Conservation (phyloP, 2,888 invertebrate species). For the Melanostoma mellinum region DNA sequence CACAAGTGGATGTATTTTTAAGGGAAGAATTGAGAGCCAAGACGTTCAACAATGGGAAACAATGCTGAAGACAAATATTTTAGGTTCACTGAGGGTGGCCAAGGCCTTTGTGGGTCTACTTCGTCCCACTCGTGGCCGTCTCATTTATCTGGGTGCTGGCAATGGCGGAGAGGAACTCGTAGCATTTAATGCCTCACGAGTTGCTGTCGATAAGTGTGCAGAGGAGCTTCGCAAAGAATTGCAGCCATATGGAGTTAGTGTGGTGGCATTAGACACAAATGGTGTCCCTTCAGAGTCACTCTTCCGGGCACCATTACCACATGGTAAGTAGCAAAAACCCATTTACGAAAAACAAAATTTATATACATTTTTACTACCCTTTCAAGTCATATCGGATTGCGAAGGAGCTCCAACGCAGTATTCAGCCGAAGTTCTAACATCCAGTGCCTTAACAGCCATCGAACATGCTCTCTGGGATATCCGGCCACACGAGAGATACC, state of each 20-base stretch:
- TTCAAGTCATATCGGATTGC: conserved; percentile 79
- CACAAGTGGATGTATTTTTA: conserved; percentile 90
- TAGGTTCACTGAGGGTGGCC: conserved; percentile 88
- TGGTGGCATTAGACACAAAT: conserved; percentile 89
- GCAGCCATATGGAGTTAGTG: conserved; percentile 87
- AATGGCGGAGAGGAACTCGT: conserved; percentile 83
- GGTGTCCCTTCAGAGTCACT: conserved; percentile 86
- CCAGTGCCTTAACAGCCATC: conserved; percentile 84
- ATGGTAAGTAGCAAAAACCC: conserved; percentile 78
- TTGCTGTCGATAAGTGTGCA: conserved; percentile 91
- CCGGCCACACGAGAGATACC: conserved; percentile 83
- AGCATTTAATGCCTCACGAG: conserved; percentile 85
- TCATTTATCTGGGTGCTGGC: conserved; percentile 86
- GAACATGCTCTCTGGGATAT: conserved; percentile 85
- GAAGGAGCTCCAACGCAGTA: conserved; percentile 86
- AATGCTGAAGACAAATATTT: conserved; percentile 87
- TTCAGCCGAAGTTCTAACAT: conserved; percentile 85
- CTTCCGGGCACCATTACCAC: conserved; percentile 85
- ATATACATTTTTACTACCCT: conserved; percentile 1
- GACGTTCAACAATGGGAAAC: conserved; percentile 86
- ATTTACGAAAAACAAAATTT: conserved; percentile 9
- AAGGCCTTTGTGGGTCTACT: conserved; percentile 89
- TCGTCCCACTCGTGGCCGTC: conserved; percentile 85
- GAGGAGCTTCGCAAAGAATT: conserved; percentile 88
- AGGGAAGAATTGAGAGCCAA: conserved; percentile 87